Percentiles rank a stretch among this genome's conserved stretches.
phyloP scores from a whole-genome alignment of 2,113 vertebrate genomes.

The Ammodramus savannarum region DNA sequence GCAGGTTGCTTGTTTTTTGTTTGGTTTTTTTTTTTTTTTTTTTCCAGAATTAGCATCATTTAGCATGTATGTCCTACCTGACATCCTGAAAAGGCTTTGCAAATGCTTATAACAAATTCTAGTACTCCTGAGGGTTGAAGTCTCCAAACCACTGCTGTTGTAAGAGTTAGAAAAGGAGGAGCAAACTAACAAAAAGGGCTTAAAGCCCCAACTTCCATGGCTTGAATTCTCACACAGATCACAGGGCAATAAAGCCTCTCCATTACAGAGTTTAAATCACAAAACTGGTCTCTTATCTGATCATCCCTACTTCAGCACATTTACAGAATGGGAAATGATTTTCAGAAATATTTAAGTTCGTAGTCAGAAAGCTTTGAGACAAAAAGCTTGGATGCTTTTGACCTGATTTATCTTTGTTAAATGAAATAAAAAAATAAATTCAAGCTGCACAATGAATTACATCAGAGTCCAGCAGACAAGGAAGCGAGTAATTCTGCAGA shows the following conservation, averaged over 20 bases:
- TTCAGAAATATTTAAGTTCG: not conserved
- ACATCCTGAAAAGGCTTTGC: not conserved
- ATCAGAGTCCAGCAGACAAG: not conserved
- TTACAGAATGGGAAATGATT: not conserved
- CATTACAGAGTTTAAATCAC: not conserved
- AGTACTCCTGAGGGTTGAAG: not conserved
- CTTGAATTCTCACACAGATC: not conserved
- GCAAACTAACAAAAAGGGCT: not conserved
- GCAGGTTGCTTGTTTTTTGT: not conserved
- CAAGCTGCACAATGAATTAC: not conserved
- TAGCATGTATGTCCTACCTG: not conserved
- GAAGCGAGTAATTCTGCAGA: not conserved
- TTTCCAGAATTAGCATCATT: not conserved
- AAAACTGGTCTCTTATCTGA: not conserved
- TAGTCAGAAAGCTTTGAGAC: not conserved
- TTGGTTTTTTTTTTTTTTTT: not conserved
- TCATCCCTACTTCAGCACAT: not conserved
- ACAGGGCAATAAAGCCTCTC: not conserved
- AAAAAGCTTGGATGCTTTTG: not conserved
- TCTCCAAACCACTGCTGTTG: not conserved
- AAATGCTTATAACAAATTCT: not conserved
- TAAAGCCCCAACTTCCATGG: not conserved
- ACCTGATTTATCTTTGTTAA: not conserved
- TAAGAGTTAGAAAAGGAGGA: not conserved
- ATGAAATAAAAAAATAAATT: not conserved